Evolutionary conservation across 1,140 invertebrate species (phyloP), one percentile per base, ranked within the genome.

Genomic region (Anastatus disparis): DNA sequence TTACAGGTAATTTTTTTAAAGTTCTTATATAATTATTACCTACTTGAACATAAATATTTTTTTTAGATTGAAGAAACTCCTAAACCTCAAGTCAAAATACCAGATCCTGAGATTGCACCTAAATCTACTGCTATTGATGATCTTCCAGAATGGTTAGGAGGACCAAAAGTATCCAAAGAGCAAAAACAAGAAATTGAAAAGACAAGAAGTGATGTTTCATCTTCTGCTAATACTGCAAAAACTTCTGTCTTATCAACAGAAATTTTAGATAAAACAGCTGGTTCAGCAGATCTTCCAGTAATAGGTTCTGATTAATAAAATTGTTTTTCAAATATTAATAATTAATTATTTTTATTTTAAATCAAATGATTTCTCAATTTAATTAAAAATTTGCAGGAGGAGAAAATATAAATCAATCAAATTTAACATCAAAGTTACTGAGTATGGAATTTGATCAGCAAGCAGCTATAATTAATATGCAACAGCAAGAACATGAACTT

Each of bases 121-220:
- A 62, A 73, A 73, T 31, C 31, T 10, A 53, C 59, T 40, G 52
- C 27, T 10, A 46, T 72, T 29, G 74, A 84, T 48, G 72, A 82
- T 74, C 75, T 84, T 29, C 84, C 84, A 69, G 79, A 83, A 69
- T 85, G 84, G 84, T 75, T 85, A 0, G 77, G 79, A 10, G 77
- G 79, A 52, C 68, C 71, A 38, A 79, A 78, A 74, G 69, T 40
- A 44, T 31, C 44, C 4, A 75, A 76, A 59, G 56, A 76, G 71
- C 53, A 59, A 27, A 73, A 73, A 50, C 31, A 50, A 46, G 58
- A 70, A 26, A 44, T 59, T 24, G 46, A 53, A 53, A n/a, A 53
- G 48, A 55, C 71, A 55, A 12, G 55, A 31, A 48, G n/a, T 58
- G 48, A 50, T 55, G 26, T 64, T 20, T 24, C 20, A 27, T 58